A percentile compares a stretch with the other conserved stretches of the same genome.
phyloP scores from a whole-genome alignment of 2,888 invertebrate species.

The Nemoura dubitans region DNA sequence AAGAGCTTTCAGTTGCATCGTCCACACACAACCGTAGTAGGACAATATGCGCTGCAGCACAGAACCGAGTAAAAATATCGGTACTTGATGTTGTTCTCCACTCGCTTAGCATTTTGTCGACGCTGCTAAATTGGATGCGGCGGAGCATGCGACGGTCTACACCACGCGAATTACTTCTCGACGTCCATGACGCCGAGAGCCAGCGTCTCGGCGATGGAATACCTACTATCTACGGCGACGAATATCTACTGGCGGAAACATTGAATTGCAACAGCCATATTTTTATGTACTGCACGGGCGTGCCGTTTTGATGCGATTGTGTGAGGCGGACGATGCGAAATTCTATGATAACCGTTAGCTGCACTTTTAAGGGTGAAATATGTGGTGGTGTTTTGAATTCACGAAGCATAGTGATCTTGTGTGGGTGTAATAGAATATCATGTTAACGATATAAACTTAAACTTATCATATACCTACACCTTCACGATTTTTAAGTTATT shows the following conservation, averaged over 20 bases:
- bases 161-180: neutral
- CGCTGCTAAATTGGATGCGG: neutral
- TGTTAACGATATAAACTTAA: neutral
- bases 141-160: neutral
- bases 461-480: neutral
- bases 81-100: neutral
- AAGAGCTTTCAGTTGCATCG: neutral
- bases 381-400: neutral
- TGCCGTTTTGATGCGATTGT: neutral
- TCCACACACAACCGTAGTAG: neutral
- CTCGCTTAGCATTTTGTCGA: neutral
- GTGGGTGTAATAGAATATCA: neutral
- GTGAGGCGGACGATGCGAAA: neutral
- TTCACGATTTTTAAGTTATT: neutral
- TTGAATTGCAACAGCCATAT: neutral
- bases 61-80: neutral
- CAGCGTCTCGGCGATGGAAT: neutral
- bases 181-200: neutral
- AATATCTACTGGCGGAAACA: neutral
- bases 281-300: neutral
- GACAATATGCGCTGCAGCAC: neutral
- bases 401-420: neutral
- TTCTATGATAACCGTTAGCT: neutral
- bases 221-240: neutral
- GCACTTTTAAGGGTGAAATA: neutral